phyloP scores from a whole-genome alignment of 2,888 invertebrate species.

The Pachycephus smyrnensis region DNA sequence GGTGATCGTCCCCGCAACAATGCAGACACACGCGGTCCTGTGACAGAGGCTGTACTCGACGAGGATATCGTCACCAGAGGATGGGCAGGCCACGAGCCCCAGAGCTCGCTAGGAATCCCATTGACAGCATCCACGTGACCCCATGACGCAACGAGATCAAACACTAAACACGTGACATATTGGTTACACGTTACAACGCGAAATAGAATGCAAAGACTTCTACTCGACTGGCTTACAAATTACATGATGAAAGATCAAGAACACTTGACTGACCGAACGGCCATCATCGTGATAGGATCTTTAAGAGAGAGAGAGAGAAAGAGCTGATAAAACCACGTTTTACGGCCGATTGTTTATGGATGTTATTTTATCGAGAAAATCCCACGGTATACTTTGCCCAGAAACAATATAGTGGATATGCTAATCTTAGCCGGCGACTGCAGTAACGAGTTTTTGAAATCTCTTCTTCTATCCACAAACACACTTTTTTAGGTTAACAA shows the following conservation, averaged over 20 bases:
- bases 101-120: conserved; percentile 20
- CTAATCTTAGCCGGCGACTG: too few species aligned
- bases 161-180: conserved; percentile 22
- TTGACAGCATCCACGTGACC: conserved; percentile 16
- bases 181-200: conserved; percentile 19
- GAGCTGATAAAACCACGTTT: background rate
- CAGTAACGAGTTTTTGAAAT: background rate
- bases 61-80: background rate
- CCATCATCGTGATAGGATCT: background rate
- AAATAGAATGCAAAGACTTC: conserved; percentile 4
- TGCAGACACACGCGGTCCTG: conserved; percentile 19
- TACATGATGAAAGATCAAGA: background rate
- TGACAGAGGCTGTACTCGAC: conserved; percentile 4
- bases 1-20: conserved; percentile 17
- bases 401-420: background rate
- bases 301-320: background rate
- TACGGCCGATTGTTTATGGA: background rate
- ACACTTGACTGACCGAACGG: background rate
- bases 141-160: conserved; percentile 19
- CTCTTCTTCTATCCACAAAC: background rate
- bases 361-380: background rate
- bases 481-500: background rate
- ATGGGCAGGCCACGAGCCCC: background rate
- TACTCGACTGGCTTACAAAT: background rate
- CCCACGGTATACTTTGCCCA: background rate